Base-by-base conservation (phyloP, 2,888 invertebrate genomes). In the Pristionchus entomophagus region DNA sequence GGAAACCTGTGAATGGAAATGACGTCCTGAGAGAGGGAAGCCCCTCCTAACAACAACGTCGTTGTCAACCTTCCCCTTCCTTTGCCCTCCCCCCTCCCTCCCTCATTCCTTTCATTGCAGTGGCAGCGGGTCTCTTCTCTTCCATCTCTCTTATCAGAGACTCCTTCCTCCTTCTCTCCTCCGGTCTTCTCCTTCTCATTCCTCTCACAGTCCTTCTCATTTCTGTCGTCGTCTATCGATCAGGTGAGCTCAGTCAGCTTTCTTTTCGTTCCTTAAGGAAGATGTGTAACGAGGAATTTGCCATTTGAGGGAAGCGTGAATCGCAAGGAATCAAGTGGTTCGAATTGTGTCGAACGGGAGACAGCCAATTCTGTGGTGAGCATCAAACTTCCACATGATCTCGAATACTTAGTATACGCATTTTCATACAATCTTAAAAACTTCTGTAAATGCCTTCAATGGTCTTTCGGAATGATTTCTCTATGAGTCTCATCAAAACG, bases 311-410 rank as follows among this genome's bases (percentile, higher is more conserved):
- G 14, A 87, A 90, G 82, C 88, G 93, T 10, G 93, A 93, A 85
- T 89, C 92, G 17, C 88, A 91, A 62, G 93, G 93, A 85, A 87
- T 91, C 84, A 93, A 92, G 88, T 93, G 93, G 93, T 93, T 88
- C 87, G 91, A 91, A 78, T 87, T 91, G 53, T 92, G 90, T 88
- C 87, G 88, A 29, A 89, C 89, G 29, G 93, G 93, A 35, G 93
- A 93, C 85, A 91, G 90, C 12, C 90, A 92, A 77, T 93, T 92
- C 90, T 91, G 91, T 56, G 88, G 92, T 92, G 56, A 69, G 90
- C 78, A 12, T 51, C 59, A 10, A 35, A 29, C n/a, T 41, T 38
- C 77, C 59, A 29, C 59, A 65, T 1, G n/a, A 29, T 1, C 35
- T 4, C 8, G 35, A 35, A 19, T 35, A 32, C 3, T 35, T 19